Evolutionary conservation across 2,888 invertebrate genomes (phyloP).

Genomic region (Apotomis capreana): DNA sequence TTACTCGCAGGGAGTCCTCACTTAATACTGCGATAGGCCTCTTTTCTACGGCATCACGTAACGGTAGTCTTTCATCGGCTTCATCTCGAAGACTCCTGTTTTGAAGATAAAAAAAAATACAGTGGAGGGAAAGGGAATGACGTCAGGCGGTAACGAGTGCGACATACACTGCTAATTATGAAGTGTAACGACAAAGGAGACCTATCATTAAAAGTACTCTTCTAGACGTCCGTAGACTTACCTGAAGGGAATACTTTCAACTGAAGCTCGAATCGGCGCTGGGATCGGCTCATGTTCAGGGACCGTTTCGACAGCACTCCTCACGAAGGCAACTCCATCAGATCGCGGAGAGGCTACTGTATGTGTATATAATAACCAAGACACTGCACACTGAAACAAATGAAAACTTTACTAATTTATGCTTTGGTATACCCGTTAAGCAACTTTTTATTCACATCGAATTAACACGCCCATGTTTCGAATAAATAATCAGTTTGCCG

Average conservation of each 20-base stretch:
- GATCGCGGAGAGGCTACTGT: constrained; percentile 65
- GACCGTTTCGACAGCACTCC: constrained; percentile 71
- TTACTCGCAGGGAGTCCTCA: constrained; percentile 59
- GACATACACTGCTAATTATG: too few species aligned
- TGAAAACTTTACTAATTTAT: background rate
- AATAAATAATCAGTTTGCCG: constrained; percentile 61
- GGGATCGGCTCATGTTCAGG: constrained; percentile 72
- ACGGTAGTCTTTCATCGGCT: constrained; percentile 80
- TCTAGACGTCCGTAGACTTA: constrained; percentile 47
- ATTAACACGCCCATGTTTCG: constrained; percentile 59
- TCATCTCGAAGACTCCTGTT: constrained; percentile 70
- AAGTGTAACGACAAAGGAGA: too few species aligned
- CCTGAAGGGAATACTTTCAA: constrained; percentile 87
- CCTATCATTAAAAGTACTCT: background rate
- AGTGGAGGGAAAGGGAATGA: too few species aligned
- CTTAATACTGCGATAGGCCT: constrained; percentile 74
- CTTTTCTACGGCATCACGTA: constrained; percentile 88
- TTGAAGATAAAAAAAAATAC: background rate
- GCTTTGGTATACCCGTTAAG: constrained; percentile 20
- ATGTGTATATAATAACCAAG: constrained; percentile 58
- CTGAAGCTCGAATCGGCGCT: constrained; percentile 88
- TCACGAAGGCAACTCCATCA: constrained; percentile 58
- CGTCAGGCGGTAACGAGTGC: too few species aligned
- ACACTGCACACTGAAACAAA: constrained; percentile 60
- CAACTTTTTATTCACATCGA: constrained; percentile 43